Evolutionary conservation across 1,140 invertebrate genomes (phyloP), one percentile per base, ranked within the genome.

Genomic region (Drosophila virilis): DNA sequence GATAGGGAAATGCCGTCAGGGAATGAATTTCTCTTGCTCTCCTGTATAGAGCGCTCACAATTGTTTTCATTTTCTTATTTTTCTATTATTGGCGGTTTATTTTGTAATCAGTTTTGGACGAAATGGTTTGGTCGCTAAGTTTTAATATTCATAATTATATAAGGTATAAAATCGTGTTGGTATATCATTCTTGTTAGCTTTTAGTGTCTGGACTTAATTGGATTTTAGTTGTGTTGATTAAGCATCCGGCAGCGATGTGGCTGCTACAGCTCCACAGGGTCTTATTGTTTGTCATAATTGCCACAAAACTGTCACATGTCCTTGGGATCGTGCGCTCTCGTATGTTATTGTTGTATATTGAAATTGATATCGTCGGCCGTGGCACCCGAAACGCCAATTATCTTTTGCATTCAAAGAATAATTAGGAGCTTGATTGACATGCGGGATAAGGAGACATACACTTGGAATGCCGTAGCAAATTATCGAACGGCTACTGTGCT

Each of bases 381-480:
- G 43, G 66, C 66, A 61, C 62, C 64, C 60, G 72, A 89, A 84
- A 78, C 59, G 78, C 80, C 88, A 90, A 90, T 90, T 90, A 90
- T 90, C 88, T 90, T 90, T 90, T 90, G 88, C 88, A 90, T 90
- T 90, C 82, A 73, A 67, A 91, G 90, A 91, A 91, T 91, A 91
- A 91, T 91, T 91, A 91, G 90, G 90, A 91, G 82, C 74, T 89
- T 91, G 90, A 91, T 91, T 91, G 90, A 91, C 90, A 91, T 83
- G 90, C 77, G 90, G 86, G 90, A 91, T 91, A 91, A 91, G 90
- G 81, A 90, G 90, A 91, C 90, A 91, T 91, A 91, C 90, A 84
- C 90, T 91, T 89, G 90, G 90, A 91, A 91, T 91, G 90, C 90
- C 83, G 77, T 83, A 91, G 90, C 90, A 91, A 91, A 91, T 91